Evolutionary conservation across 2,888 invertebrate species (phyloP), one percentile per base, ranked within the genome.

Genomic region (Dynastes grantii): DNA sequence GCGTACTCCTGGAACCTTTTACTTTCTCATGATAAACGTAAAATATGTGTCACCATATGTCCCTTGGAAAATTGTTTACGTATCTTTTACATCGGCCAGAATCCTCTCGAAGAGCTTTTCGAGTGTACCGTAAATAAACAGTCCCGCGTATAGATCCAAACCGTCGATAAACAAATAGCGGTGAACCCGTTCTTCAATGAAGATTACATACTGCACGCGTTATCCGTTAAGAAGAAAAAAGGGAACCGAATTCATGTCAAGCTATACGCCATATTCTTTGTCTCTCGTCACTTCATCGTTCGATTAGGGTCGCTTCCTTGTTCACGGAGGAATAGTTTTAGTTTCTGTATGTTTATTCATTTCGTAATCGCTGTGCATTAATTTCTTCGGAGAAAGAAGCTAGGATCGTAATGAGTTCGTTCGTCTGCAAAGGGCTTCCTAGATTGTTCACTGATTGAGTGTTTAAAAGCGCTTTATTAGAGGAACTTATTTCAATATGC

Each of bases 101-200:
- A 67, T 67, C n/a, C 22, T 49, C 40, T 22, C 16, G 67, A 37
- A 67, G 65, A 27, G 45, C 45, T 49, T 49, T 67, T 67, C 67
- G 67, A 49, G 49, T 22, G 45, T 49, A 67, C 49, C 67, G 45
- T 67, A 67, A 67, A 67, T 67, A 67, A 49, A 67, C 67, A 67
- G 16, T 22, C 8, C 16, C 22, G 45, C 16, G 55, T 58, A 58
- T 45, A 67, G 67, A 45, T 67, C 40, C 67, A 27, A 58, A 45
- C 49, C 16, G 22, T 49, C n/a, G 70, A 70, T 70, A 53, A 70
- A 70, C 53, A 70, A 70, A 70, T 32, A 53, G n/a, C 13, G 27
- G 70, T 53, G 70, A 13, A n/a, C 53, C 70, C 4, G 32, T 70
- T 70, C 51, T 70, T 53, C 32, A 13, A 53, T 70, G 45, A 67